These are phyloP conservation scores for Mythimna ferrago DNA, from an alignment of 2,888 invertebrate genomes.

Conservation along the genomic window DNA sequence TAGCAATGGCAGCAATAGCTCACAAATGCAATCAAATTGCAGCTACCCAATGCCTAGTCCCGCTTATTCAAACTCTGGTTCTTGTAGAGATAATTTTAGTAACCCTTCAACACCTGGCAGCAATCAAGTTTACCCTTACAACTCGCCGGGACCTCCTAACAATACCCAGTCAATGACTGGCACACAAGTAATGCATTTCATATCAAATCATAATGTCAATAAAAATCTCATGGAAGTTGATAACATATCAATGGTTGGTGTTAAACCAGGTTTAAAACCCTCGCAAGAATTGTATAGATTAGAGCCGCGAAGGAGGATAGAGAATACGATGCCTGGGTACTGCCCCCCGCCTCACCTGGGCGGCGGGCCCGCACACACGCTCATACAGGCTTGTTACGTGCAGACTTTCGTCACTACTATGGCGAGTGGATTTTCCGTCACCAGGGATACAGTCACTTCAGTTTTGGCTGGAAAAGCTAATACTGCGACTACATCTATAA, in stretches of 20 bases:
- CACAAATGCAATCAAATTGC: conserved; percentile 80
- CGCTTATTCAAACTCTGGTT: conserved; percentile 87
- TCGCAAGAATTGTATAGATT: conserved; percentile 77
- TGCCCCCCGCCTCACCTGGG: conserved; percentile 88
- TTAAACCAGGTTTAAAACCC: conserved; percentile 79
- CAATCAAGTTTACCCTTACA: conserved; percentile 79
- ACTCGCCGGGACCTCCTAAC: conserved; percentile 83
- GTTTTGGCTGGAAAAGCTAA: conserved; percentile 94
- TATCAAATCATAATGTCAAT: conserved; percentile 88
- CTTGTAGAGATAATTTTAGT: conserved; percentile 81
- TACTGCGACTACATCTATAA: conserved; percentile 94
- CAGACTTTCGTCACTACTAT: conserved; percentile 87
- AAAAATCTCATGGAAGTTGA: conserved; percentile 89
- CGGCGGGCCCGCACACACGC: conserved; percentile 85
- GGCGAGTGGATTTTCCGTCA: conserved; percentile 94
- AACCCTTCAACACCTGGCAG: conserved; percentile 83
- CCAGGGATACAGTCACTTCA: conserved; percentile 95
- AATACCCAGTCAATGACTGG: conserved; percentile 78
- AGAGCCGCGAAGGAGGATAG: conserved; percentile 78
- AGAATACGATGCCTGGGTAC: conserved; percentile 86
- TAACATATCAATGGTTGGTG: conserved; percentile 89
- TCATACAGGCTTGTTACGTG: conserved; percentile 85
- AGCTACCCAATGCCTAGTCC: conserved; percentile 87
- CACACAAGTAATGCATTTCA: conserved; percentile 88
- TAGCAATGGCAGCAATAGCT: conserved; percentile 79